A percentile compares a stretch with the other conserved stretches of the same genome.
Evolutionary conservation across 2,797 vertebrate genomes (phyloP).

Genomic region (Eleutherodactylus coqui): DNA sequence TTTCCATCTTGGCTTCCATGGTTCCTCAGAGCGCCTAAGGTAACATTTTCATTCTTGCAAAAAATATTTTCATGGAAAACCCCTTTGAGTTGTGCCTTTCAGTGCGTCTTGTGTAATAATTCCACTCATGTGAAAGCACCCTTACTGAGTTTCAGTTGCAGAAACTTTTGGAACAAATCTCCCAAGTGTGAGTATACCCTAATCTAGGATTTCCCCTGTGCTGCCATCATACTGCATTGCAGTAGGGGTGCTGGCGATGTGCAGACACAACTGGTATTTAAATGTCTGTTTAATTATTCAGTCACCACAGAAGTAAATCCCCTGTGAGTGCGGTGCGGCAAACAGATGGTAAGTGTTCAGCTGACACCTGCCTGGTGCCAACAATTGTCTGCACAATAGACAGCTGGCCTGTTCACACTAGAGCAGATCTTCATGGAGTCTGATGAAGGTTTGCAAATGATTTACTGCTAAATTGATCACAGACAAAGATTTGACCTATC

Average conservation of each 20-base stretch:
- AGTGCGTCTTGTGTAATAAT: no score
- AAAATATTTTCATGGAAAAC: no score
- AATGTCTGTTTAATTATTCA: not conserved
- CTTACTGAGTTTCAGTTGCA: no score
- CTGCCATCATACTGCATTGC: no score
- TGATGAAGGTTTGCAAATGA: not conserved
- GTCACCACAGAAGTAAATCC: not conserved
- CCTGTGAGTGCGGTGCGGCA: not conserved
- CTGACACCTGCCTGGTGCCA: conserved; percentile 9
- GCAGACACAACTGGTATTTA: conserved; percentile 9
- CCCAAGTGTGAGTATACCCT: no score
- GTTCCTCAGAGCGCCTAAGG: no score
- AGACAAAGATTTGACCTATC: not conserved
- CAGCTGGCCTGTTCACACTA: not conserved
- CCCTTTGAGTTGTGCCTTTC: no score
- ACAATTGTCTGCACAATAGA: not conserved
- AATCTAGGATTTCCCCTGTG: no score
- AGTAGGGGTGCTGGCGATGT: not conserved
- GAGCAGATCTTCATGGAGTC: not conserved
- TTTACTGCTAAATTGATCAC: not conserved
- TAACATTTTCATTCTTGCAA: no score
- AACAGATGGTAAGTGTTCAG: conserved; percentile 4
- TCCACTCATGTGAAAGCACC: no score
- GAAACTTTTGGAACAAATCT: not conserved
- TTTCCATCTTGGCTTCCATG: no score